Evolutionary conservation across 2,888 invertebrate genomes (phyloP).

Genomic region (Drosophila tanythrix): DNA sequence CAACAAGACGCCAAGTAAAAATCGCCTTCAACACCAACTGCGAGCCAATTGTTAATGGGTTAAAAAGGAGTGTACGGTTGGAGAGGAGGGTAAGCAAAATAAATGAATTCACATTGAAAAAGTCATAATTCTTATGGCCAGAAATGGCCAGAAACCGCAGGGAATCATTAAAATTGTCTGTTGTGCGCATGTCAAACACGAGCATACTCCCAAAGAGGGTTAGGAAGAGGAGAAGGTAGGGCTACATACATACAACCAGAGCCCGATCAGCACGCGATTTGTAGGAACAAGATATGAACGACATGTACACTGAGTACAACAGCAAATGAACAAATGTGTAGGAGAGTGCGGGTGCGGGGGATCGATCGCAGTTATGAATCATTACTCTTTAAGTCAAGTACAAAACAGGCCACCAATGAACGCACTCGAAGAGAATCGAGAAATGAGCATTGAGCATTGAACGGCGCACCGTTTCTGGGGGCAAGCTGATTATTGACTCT

Average conservation of each 20-base stretch:
- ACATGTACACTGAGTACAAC: slow-evolving; percentile 76
- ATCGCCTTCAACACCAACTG: slow-evolving; percentile 76
- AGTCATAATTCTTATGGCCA: slow-evolving; percentile 74
- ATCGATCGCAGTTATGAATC: slow-evolving; percentile 66
- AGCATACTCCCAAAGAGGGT: slow-evolving; percentile 21
- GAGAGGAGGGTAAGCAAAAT: slow-evolving; percentile 48
- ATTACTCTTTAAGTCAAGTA: slow-evolving; percentile 63
- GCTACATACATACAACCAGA: slow-evolving; percentile 35
- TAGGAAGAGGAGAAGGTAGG: slow-evolving; percentile 26
- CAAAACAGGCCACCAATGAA: slow-evolving; percentile 53
- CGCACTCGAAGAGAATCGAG: slow-evolving; percentile 26
- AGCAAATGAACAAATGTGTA: slow-evolving; percentile 61
- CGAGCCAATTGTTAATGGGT: slow-evolving; percentile 39
- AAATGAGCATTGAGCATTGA: neutral
- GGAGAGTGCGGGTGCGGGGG: neutral
- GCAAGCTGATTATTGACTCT: slow-evolving; percentile 66
- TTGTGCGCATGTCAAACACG: slow-evolving; percentile 76
- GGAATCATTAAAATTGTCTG: slow-evolving; percentile 78
- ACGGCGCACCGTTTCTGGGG: slow-evolving; percentile 17
- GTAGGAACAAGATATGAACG: slow-evolving; percentile 78
- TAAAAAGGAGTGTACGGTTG: neutral
- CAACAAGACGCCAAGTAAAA: slow-evolving; percentile 58
- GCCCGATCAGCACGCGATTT: slow-evolving; percentile 77
- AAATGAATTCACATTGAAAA: slow-evolving; percentile 77
- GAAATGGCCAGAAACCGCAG: slow-evolving; percentile 62